Conservation (phyloP, 2,888 invertebrate species). For the Agrotis segetum region DNA sequence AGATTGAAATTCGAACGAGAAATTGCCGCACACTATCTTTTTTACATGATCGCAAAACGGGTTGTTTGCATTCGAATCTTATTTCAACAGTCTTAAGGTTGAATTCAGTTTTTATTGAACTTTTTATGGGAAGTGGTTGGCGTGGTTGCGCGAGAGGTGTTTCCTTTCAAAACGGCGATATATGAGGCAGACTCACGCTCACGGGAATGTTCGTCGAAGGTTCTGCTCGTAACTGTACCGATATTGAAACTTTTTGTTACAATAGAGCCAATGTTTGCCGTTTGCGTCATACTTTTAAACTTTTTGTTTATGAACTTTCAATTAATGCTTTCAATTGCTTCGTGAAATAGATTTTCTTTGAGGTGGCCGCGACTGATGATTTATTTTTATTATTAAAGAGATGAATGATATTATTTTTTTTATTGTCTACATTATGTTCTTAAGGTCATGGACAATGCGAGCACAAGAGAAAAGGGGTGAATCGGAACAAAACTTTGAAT, state of each 20-base stretch:
- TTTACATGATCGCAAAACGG: conserved; percentile 63
- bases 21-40: conserved; percentile 67
- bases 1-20: conserved; percentile 66
- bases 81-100: conserved; percentile 57
- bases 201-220: conserved; percentile 70
- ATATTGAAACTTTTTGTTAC: conserved; percentile 70
- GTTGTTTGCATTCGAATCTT: conserved; percentile 57
- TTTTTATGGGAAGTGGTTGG: conserved; percentile 78
- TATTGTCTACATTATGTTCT: no score
- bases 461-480: no score
- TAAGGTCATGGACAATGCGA: no score
- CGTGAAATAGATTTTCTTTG: conserved; percentile 41
- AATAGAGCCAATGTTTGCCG: conserved; percentile 63
- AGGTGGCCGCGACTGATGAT: conserved; percentile 15
- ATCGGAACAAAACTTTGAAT: no score
- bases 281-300: conserved; percentile 61
- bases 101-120: conserved; percentile 45
- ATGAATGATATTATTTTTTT: no score
- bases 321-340: conserved; percentile 55
- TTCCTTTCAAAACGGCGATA: conserved; percentile 77
- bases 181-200: conserved; percentile 79
- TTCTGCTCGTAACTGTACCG: conserved; percentile 68
- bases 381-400: background rate
- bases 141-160: conserved; percentile 83
- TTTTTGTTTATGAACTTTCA: conserved; percentile 58